Base-by-base conservation (phyloP, 2,113 vertebrate genomes). In the Chlamydotis undulata region DNA sequence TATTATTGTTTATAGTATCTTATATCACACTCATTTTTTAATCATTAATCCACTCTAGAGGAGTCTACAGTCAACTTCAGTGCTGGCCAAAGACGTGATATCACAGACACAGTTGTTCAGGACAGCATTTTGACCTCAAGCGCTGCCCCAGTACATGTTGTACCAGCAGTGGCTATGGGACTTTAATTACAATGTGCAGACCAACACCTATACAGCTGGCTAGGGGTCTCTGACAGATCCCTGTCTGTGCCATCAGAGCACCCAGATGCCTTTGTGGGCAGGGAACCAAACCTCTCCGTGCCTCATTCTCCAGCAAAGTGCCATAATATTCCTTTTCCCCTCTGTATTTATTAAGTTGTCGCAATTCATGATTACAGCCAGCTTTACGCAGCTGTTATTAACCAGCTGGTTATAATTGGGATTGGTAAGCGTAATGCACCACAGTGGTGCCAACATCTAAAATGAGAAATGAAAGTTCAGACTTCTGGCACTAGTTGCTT, bases 161-260 rank as follows among this genome's bases (percentile, higher is more conserved):
- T 49, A 59, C 7, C 55, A 88, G 26, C 59, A 23, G 7, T 3
- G 24, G 17, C 45, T 82, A 43, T 13, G 45, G 21, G 73, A 43
- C 35, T 83, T 83, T 1, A 52, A 24, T 12, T 22, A 16, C 2
- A 1, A 7, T 7, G 12, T 37, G 28, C 26, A 68, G 57, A 52
- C 8, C 6, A 2, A 55, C 13, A 29, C 23, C 11, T 11, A 6
- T 1, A 39, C 59, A 79, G 25, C 33, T 83, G 39, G 29, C 3
- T 55, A 61, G 31, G 26, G 19, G 12, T 41, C 28, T 81, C 69
- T 1, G 1, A 6, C 1, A 3, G 10, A 52, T 21, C n/a, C 57
- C 7, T 0, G 9, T 28, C 35, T 24, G 9, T 26, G 25, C 71
- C 67, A 12, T 19, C 16, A 37, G 17, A 0, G 0, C 52, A 53